These are phyloP conservation scores for Lycia hirtaria DNA, from an alignment of 2,888 invertebrate species.

Conservation along the genomic window DNA sequence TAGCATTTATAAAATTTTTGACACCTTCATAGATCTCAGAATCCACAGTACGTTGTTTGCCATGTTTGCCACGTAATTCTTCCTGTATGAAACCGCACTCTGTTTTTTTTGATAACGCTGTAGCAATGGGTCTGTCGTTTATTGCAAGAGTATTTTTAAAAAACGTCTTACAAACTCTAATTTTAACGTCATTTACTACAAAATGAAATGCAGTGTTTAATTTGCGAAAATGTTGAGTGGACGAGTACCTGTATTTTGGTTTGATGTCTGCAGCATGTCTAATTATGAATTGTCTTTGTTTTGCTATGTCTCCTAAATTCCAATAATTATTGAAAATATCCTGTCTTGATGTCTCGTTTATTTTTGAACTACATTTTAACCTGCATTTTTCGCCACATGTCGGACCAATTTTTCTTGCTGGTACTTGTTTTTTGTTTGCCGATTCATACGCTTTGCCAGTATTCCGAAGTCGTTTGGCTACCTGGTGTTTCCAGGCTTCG, in stretches of 20 bases:
- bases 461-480: neutral
- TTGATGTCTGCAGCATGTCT: neutral
- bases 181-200: neutral
- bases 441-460: neutral
- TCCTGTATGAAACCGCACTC: neutral
- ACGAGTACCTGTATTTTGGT: conserved; percentile 1
- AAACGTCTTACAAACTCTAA: conserved; percentile 9
- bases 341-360: neutral
- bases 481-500: conserved; percentile 1
- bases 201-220: conserved; percentile 5
- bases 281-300: neutral
- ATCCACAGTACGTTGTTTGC: neutral
- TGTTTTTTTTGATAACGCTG: neutral
- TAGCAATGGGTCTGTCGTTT: neutral
- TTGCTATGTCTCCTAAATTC: neutral
- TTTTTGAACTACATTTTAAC: neutral
- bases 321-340: neutral
- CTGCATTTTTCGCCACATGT: neutral
- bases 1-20: conserved; percentile 32
- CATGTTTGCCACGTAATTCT: neutral
- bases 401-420: neutral
- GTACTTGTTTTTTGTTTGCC: neutral
- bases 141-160: conserved; percentile 1
- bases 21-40: neutral
- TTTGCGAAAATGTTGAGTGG: conserved; percentile 7